A percentile compares a stretch with the other conserved stretches of the same genome.
phyloP scores from a whole-genome alignment of 2,888 invertebrate genomes.

The Gymnosoma rotundatum region DNA sequence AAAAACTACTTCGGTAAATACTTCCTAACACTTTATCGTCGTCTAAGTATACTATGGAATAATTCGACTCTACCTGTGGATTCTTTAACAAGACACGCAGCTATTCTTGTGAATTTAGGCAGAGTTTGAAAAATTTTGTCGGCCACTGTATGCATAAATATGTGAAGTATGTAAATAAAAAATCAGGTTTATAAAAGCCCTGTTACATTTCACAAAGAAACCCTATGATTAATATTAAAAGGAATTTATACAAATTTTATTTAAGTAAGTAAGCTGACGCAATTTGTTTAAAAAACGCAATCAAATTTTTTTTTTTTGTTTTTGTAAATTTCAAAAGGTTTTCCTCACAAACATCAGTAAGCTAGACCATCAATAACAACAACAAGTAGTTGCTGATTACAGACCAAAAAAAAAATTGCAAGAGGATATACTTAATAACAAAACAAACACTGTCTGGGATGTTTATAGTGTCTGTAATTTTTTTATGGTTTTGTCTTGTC shows the following conservation, averaged over 20 bases:
- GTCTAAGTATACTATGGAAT: no score
- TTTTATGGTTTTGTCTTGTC: conserved; percentile 24
- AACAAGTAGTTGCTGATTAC: neutral
- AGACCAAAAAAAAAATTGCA: neutral
- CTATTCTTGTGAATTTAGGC: no score
- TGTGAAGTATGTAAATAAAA: no score
- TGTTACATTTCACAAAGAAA: neutral
- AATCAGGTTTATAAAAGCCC: neutral
- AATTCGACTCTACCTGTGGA: no score
- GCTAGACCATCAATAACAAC: neutral
- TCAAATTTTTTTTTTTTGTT: neutral
- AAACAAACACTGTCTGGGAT: conserved; percentile 25
- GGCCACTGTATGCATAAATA: no score
- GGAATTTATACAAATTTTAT: conserved; percentile 1
- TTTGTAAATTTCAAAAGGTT: neutral
- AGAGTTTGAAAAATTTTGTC: no score
- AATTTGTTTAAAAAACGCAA: neutral
- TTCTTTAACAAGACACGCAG: no score
- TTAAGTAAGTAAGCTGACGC: neutral
- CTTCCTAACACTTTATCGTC: no score
- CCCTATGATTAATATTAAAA: conserved; percentile 35
- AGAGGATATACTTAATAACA: neutral
- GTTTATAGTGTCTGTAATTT: conserved; percentile 26
- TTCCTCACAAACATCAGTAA: neutral
- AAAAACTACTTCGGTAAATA: no score